phyloP scores from a whole-genome alignment of 2,113 vertebrate species.

The Verasper variegatus region DNA sequence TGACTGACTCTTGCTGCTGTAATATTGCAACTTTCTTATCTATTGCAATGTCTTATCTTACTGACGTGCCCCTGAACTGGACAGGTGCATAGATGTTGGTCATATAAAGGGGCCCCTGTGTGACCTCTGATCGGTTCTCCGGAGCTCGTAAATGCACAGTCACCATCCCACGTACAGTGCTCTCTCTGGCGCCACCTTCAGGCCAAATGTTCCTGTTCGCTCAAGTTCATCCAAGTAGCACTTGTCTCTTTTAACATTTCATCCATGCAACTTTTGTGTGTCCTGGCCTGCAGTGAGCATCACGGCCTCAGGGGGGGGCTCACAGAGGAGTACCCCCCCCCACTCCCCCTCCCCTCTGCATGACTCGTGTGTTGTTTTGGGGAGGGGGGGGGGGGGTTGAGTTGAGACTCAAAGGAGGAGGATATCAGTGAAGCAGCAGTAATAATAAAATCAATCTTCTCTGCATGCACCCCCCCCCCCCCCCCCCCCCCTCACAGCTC shows the following conservation, averaged over 20 bases:
- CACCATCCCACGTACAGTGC: not conserved
- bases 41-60: too few relatives aligned
- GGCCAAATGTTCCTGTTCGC: not conserved
- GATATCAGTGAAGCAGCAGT: not conserved
- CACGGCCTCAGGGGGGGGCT: constrained; percentile 8
- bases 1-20: too few relatives aligned
- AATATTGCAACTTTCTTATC: too few relatives aligned
- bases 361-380: not conserved
- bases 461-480: too few relatives aligned
- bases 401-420: not conserved
- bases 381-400: too few relatives aligned
- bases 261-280: not conserved
- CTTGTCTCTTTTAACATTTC: not conserved
- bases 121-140: too few relatives aligned
- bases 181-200: constrained; percentile 26
- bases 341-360: not conserved
- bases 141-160: too few relatives aligned
- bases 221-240: not conserved
- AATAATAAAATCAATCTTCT: not conserved
- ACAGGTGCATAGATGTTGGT: too few relatives aligned
- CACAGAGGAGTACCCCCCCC: too few relatives aligned
- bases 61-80: too few relatives aligned
- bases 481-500: too few relatives aligned
- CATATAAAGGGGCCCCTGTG: too few relatives aligned
- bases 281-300: not conserved